Evolutionary conservation across 2,888 invertebrate genomes (phyloP).

Genomic region (Sclerodermus sp.): DNA sequence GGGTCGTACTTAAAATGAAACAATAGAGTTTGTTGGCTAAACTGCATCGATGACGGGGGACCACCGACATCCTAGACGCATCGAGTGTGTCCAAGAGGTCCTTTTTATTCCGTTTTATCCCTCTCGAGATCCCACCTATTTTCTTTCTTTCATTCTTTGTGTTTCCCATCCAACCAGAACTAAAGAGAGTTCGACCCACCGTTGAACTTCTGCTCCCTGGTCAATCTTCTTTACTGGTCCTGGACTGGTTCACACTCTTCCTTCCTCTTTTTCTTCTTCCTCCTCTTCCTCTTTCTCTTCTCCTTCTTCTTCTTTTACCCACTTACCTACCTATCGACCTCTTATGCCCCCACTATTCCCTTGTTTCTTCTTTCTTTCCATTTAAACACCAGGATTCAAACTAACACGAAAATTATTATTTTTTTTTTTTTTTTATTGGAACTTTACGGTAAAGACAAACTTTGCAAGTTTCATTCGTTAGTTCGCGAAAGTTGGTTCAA

Average conservation of each 20-base stretch:
- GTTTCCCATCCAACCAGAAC: slow-evolving; percentile 12
- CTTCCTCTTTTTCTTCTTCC: slow-evolving; percentile 7
- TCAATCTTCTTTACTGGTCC: slow-evolving; percentile 11
- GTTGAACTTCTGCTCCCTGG: background rate
- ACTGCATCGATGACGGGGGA: slow-evolving; percentile 9
- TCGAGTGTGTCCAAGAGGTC: slow-evolving; percentile 13
- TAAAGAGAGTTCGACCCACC: slow-evolving; percentile 21
- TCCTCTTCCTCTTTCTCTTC: slow-evolving; percentile 19
- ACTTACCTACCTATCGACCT: no score
- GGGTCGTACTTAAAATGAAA: slow-evolving; percentile 4
- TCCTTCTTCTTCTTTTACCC: no score
- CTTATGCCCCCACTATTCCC: no score
- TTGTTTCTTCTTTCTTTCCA: no score
- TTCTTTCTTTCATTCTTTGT: background rate
- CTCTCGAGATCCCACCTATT: slow-evolving; percentile 11
- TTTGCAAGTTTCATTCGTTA: no score
- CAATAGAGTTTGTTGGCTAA: slow-evolving; percentile 10
- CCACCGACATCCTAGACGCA: slow-evolving; percentile 14
- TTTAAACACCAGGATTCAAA: no score
- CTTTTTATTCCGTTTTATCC: slow-evolving; percentile 12
- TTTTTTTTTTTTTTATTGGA: no score
- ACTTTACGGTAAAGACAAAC: no score
- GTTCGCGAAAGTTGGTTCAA: no score
- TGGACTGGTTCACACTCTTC: slow-evolving; percentile 22
- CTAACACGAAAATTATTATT: no score